Percentiles rank a stretch among this genome's conserved stretches.
Conservation (phyloP, 1,140 invertebrate species). For the Whitmania pigra region DNA sequence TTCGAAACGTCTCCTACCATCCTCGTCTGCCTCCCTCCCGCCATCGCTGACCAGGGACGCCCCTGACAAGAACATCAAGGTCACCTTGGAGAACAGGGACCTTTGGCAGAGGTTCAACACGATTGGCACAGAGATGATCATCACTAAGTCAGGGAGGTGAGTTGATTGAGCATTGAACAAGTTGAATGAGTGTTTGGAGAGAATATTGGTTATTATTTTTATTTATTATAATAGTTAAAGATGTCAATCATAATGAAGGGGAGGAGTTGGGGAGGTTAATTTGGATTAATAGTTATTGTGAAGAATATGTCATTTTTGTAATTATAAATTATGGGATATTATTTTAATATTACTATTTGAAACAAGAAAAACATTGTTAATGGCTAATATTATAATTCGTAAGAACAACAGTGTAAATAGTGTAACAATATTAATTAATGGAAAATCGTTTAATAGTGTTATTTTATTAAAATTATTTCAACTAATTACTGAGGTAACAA, state of each 20-base stretch:
- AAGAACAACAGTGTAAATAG: too few relatives aligned
- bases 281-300: neutral
- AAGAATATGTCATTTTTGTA: neutral
- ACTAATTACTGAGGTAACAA: neutral
- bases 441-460: too few relatives aligned
- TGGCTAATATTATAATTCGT: too few relatives aligned
- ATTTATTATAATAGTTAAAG: neutral
- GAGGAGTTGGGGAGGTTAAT: neutral
- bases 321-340: neutral
- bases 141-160: slow-evolving; percentile 97
- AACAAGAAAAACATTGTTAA: neutral
- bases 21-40: neutral
- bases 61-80: slow-evolving; percentile 49
- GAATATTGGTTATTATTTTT: neutral
- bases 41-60: slow-evolving; percentile 5
- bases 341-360: neutral
- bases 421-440: too few relatives aligned
- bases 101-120: slow-evolving; percentile 98
- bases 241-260: neutral
- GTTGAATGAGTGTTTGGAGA: too few relatives aligned
- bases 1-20: neutral
- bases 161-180: too few relatives aligned
- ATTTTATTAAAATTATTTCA: neutral
- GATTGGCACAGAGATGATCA: slow-evolving; percentile 97
- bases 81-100: slow-evolving; percentile 89